Evolutionary conservation across 2,797 vertebrate genomes (phyloP).

Genomic region (Hippocampus kuda): DNA sequence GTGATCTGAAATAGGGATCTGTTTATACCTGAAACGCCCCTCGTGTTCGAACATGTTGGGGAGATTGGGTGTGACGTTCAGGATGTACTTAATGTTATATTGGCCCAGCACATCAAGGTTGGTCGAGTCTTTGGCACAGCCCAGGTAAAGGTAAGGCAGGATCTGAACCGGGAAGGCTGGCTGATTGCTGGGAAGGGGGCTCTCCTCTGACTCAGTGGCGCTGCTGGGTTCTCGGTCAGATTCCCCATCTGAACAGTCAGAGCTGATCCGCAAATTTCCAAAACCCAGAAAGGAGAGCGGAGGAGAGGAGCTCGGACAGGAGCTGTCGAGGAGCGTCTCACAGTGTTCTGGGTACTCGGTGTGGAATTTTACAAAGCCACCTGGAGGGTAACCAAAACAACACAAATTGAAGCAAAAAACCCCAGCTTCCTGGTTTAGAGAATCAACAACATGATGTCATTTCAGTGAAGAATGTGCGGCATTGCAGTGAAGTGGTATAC

Average conservation of each 20-base stretch:
- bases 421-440: neutral
- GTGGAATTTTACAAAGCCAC: conserved; percentile 96
- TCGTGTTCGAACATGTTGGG: conserved; percentile 98
- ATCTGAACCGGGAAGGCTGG: conserved; percentile 96
- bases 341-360: conserved; percentile 87
- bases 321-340: conserved; percentile 90
- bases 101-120: conserved; percentile 92
- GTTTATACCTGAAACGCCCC: conserved; percentile 96
- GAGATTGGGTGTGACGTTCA: conserved; percentile 97
- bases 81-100: conserved; percentile 97
- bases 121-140: conserved; percentile 97
- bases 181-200: conserved; percentile 87
- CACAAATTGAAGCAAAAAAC: neutral
- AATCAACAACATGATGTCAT: neutral
- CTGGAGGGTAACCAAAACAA: conserved; percentile 50
- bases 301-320: conserved; percentile 83
- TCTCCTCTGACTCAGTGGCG: conserved; percentile 90
- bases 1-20: conserved; percentile 98
- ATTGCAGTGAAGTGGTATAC: conserved; percentile 1
- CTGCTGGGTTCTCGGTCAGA: conserved; percentile 90
- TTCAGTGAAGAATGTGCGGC: neutral
- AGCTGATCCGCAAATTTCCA: conserved; percentile 92
- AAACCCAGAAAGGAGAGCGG: conserved; percentile 84
- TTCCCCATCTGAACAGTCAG: conserved; percentile 91
- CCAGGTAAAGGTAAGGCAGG: conserved; percentile 92